Evolutionary conservation across 2,113 vertebrate genomes (phyloP).

Genomic region (Centrocercus urophasianus): DNA sequence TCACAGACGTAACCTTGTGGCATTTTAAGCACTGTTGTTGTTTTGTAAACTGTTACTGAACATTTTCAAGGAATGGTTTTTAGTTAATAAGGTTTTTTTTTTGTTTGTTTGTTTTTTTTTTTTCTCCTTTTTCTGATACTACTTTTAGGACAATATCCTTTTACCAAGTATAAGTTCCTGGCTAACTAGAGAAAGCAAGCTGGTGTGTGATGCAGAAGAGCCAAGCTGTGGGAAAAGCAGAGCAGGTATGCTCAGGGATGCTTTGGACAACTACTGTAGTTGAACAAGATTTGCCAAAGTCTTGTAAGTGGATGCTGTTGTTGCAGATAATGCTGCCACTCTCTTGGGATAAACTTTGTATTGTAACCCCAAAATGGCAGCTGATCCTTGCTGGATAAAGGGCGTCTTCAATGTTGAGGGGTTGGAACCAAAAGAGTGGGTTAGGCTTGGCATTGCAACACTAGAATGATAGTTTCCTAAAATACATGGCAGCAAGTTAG

Average conservation of each 20-base stretch:
- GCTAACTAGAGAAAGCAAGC: not conserved
- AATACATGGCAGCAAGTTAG: rapidly evolving
- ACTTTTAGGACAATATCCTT: not conserved
- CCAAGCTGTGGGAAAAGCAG: not conserved
- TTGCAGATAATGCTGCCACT: not conserved
- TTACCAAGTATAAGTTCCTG: not conserved
- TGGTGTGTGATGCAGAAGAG: not conserved
- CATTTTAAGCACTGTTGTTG: not conserved
- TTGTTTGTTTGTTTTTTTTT: not conserved
- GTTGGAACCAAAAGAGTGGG: not conserved
- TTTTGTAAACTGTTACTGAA: not conserved
- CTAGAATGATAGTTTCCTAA: not conserved
- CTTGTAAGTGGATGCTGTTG: not conserved
- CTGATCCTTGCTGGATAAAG: not conserved
- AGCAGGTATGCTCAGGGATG: not conserved
- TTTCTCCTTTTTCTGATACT: not conserved
- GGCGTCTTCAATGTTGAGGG: not conserved
- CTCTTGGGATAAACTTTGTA: rapidly evolving
- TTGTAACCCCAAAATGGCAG: rapidly evolving
- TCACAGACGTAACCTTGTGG: not conserved
- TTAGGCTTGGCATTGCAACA: not conserved
- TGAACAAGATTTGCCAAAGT: not conserved
- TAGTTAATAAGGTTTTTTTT: no score
- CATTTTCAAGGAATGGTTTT: not conserved
- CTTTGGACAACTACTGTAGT: not conserved